These are phyloP conservation scores for Prinia subflava DNA, from an alignment of 2,113 vertebrate species.

Conservation along the genomic window DNA sequence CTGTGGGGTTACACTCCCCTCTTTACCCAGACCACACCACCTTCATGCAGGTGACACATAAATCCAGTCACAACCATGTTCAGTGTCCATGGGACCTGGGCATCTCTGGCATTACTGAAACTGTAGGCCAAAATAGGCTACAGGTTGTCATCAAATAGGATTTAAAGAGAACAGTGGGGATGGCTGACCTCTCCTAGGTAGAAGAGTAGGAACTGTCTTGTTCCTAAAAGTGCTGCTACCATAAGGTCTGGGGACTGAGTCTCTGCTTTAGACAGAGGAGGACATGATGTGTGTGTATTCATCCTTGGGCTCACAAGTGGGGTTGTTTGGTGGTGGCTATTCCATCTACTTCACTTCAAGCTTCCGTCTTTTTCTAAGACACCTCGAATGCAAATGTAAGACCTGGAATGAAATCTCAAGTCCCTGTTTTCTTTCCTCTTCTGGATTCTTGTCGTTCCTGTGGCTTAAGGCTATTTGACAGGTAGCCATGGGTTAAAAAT, in stretches of 20 bases:
- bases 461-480: not conserved
- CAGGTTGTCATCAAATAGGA: not conserved
- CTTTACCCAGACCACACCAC: not conserved
- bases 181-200: not conserved
- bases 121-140: not conserved
- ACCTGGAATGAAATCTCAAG: not conserved
- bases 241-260: not conserved
- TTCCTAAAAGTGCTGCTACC: rapidly evolving
- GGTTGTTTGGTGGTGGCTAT: not conserved
- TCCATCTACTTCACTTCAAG: not conserved
- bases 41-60: not conserved
- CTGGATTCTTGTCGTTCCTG: not conserved
- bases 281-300: not conserved
- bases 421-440: rapidly evolving
- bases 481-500: not conserved
- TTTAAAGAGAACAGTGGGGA: not conserved
- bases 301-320: not conserved
- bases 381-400: not conserved
- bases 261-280: not conserved
- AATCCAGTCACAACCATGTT: not conserved
- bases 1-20: not conserved
- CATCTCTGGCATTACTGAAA: not conserved
- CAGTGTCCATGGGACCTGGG: not conserved
- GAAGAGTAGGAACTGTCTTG: not conserved
- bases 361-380: not conserved